Evolutionary conservation across 2,113 vertebrate genomes (phyloP), one percentile per base, ranked within the genome.

Genomic region (Procavia capensis): DNA sequence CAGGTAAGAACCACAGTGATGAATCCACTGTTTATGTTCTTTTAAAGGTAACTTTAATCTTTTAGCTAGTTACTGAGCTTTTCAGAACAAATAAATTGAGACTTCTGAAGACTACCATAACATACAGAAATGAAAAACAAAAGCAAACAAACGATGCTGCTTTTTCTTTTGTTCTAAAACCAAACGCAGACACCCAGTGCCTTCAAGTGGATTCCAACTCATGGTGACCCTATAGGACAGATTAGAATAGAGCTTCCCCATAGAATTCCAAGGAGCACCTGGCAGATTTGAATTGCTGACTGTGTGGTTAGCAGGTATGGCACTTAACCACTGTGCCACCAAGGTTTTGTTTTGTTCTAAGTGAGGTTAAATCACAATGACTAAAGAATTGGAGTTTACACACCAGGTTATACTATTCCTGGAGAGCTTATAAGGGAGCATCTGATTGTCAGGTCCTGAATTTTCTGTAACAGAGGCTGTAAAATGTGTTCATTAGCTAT

Each of bases 1-100:
- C 99, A 99, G 98, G 99, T 99, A 16, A 97, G 90, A n/a, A 25
- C 17, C 45, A 14, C 14, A 1, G 20, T 6, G 5, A 11, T 9
- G 31, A 61, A 34, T 25, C 27, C 45, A 10, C 5, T 10, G 14
- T 61, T 57, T 10, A 16, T 22, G 27, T n/a, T 47, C 17, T 31
- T 63, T 93, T 24, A 31, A n/a, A 87, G 29, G 34, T 39, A 10
- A 17, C 76, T 68, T 70, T 11, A 41, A 34, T 14, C 2, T 85
- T 88, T 25, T 3, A 16, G 17, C 39, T 80, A 27, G 74, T 36
- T 47, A 9, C 0, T 27, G 6, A 3, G 11, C 14, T 92, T 88
- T 68, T 47, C 2, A 29, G 24, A 72, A 41, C 24, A 43, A 78
- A 36, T 36, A 6, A 74, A 31, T 66, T 50, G 54, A 80, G 79